Percentiles rank a stretch among this genome's conserved stretches.
phyloP scores from a whole-genome alignment of 2,797 vertebrate genomes.

The Gambelia wislizenii region DNA sequence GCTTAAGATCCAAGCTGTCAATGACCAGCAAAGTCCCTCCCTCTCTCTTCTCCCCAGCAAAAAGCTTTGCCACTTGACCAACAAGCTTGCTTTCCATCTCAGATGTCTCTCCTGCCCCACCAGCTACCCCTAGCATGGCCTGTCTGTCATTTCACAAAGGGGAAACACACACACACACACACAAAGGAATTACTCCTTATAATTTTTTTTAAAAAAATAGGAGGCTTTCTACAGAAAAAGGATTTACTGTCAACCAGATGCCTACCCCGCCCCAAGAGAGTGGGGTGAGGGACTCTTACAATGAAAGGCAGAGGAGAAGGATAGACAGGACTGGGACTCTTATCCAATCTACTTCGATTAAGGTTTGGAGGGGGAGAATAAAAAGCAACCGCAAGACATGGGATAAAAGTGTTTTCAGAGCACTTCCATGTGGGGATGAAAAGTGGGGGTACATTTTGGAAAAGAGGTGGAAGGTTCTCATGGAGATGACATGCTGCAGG shows the following conservation, averaged over 20 bases:
- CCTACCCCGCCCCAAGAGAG: not conserved
- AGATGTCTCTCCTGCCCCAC: not conserved
- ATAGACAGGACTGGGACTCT: not conserved
- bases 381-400: not conserved
- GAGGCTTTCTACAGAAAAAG: not conserved
- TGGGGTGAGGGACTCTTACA: not conserved
- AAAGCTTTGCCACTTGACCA: not conserved
- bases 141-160: not conserved
- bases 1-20: conserved; percentile 25
- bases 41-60: not conserved
- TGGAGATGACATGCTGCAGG: not conserved
- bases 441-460: not conserved
- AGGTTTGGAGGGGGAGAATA: no score
- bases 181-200: no score
- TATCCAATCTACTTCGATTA: not conserved
- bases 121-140: not conserved
- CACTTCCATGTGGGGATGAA: not conserved
- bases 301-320: not conserved
- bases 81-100: not conserved
- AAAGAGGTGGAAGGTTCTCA: not conserved
- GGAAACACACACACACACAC: no score
- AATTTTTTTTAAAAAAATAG: not conserved
- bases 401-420: not conserved
- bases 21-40: not conserved
- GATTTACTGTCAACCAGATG: not conserved